Percentiles rank a stretch among this genome's conserved stretches.
phyloP scores from a whole-genome alignment of 92 coral and sea anemone genomes.

The Umimayanthus kanabou region DNA sequence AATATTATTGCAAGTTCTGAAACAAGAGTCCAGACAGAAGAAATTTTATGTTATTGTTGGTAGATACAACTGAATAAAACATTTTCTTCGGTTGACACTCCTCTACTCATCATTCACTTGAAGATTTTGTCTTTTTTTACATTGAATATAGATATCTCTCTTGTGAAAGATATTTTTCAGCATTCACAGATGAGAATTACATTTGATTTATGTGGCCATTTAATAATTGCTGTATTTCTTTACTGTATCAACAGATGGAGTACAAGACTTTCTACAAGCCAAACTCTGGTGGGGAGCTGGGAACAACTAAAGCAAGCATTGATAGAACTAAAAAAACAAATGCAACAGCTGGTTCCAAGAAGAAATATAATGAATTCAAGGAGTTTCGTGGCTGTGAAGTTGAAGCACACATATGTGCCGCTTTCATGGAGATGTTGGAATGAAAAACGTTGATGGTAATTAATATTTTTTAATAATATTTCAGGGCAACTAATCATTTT shows the following conservation, averaged over 20 bases:
- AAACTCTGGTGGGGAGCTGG: neutral
- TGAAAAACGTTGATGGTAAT: constrained; percentile 17
- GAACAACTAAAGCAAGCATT: constrained; percentile 34
- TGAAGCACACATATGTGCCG: constrained; percentile 43
- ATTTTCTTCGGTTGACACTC: no score
- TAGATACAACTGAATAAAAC: no score
- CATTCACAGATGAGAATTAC: no score
- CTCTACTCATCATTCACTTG: no score
- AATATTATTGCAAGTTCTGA: no score
- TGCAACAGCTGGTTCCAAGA: constrained; percentile 37
- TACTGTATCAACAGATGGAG: neutral
- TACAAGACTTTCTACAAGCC: constrained; percentile 21
- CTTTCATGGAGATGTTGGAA: constrained; percentile 45
- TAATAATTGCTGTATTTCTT: neutral
- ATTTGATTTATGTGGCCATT: no score
- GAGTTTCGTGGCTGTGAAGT: constrained; percentile 41
- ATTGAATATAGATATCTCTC: no score
- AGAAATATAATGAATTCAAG: constrained; percentile 37
- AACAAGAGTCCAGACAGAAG: no score
- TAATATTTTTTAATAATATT: neutral
- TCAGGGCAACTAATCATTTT: no score
- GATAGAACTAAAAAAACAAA: constrained; percentile 36
- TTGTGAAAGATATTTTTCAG: no score
- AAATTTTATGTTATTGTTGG: no score
- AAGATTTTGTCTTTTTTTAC: no score